These are phyloP conservation scores for Champsocephalus esox DNA, from an alignment of 2,797 vertebrate genomes.

Conservation along the genomic window DNA sequence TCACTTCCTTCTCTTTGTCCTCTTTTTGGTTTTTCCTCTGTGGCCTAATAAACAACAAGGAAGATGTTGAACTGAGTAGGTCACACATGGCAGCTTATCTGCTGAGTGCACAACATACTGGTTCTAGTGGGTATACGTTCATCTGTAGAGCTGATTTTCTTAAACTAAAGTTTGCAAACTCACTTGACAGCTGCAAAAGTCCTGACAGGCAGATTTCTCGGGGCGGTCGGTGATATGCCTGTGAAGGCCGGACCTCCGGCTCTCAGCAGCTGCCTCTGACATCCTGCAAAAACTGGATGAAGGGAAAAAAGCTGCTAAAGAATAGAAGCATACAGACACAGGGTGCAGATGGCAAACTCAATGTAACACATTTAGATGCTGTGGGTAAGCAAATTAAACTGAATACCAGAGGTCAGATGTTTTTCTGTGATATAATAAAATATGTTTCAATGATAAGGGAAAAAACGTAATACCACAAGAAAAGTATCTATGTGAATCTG, in stretches of 20 bases:
- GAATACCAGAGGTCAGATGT: no score
- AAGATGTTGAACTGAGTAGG: not conserved
- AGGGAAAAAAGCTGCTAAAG: not conserved
- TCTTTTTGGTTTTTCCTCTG: conserved; percentile 71
- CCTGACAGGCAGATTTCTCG: conserved; percentile 59
- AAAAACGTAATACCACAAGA: no score
- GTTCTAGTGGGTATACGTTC: not conserved
- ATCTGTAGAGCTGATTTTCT: not conserved
- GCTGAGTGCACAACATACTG: not conserved
- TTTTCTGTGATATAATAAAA: not conserved
- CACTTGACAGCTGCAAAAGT: conserved; percentile 78
- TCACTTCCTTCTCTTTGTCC: conserved; percentile 58
- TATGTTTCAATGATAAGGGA: not conserved
- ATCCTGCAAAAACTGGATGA: conserved; percentile 74
- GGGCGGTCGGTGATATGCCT: conserved; percentile 10
- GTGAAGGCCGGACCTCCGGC: conserved; percentile 17
- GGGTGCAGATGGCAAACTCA: not conserved
- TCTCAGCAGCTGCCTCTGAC: conserved; percentile 70
- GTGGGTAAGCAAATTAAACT: not conserved
- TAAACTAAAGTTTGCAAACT: conserved; percentile 38
- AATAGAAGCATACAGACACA: not conserved
- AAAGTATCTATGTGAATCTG: no score
- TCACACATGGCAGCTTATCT: not conserved
- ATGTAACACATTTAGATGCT: not conserved
- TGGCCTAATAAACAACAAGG: conserved; percentile 58